Base-by-base conservation (phyloP, 2,888 invertebrate genomes). In the Lasius fuliginosus region DNA sequence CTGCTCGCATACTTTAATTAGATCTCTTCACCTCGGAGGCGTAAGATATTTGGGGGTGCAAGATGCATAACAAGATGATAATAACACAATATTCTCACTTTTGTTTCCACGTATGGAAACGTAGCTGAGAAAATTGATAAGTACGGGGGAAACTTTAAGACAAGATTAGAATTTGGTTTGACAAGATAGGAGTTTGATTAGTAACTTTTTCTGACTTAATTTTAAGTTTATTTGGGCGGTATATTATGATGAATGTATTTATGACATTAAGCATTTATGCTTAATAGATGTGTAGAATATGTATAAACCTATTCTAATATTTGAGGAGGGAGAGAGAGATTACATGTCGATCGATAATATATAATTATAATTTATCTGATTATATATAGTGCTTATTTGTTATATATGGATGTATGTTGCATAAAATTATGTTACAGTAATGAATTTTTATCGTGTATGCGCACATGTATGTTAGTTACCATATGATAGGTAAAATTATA, bases 1-100 rank as follows among this genome's bases (percentile, higher is more conserved):
- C 18, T n/a, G n/a, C 8, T 33, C 12, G 15, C 18, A 23, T 49
- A 36, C 5, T 5, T 79, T 73, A 79, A 73, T 71, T 60, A 73
- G 11, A 49, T 1, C 40, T 23, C 71, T 79, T 23, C 15, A 56
- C 12, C 18, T 73, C 1, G 18, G n/a, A 74, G 18, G 8, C 64
- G 4, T 60, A 53, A 12, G 9, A 5, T 9, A 40, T 27, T 56
- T 56, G 12, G 0, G 23, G 30, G 6, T 15, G 8, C 30, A 18
- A 73, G 23, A 23, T 23, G 23, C 23, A 23, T 23, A 23, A 69
- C 1, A 58, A 60, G 8, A 73, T 68, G 49, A 46, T 46, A 3
- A 15, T 33, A 23, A 64, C n/a, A 64, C 9, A 33, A 62, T 64
- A 36, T 49, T 49, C 49, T 49, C 18, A 64, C 6, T 33, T n/a